Evolutionary conservation across 2,113 vertebrate genomes (phyloP).

Genomic region (Andinoacara biseriatus): DNA sequence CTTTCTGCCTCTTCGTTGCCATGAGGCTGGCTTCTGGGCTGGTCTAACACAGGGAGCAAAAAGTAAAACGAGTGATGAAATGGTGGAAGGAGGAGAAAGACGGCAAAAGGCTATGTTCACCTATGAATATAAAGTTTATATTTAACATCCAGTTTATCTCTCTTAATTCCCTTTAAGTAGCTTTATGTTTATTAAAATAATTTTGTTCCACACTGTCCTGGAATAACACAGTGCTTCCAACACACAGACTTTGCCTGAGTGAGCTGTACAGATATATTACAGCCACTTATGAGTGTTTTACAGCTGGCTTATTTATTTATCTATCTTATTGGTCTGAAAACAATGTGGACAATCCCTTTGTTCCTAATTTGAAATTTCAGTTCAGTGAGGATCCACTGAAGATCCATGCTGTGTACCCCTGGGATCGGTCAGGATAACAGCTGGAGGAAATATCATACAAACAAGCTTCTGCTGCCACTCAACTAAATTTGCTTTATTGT

Average conservation of each 20-base stretch:
- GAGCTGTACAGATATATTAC: neutral
- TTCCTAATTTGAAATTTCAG: neutral
- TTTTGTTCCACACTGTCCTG: neutral
- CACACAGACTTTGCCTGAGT: neutral
- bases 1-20: constrained; percentile 62
- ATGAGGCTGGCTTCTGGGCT: constrained; percentile 65
- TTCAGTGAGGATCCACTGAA: neutral
- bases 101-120: neutral
- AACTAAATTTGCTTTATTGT: no score
- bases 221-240: neutral
- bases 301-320: no score
- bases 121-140: neutral
- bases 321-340: neutral
- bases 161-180: neutral
- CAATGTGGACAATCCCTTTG: neutral
- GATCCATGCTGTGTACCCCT: no score
- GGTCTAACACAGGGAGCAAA: constrained; percentile 47
- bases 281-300: neutral
- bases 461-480: no score
- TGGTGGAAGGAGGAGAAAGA: neutral
- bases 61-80: constrained; percentile 40
- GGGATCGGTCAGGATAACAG: no score
- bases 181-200: neutral
- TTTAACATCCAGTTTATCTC: neutral
- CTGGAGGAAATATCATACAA: no score